Percentiles rank a stretch among this genome's conserved stretches.
These are phyloP conservation scores for Heterohyrax brucei DNA, from an alignment of 2,797 vertebrate genomes.

Conservation along the genomic window DNA sequence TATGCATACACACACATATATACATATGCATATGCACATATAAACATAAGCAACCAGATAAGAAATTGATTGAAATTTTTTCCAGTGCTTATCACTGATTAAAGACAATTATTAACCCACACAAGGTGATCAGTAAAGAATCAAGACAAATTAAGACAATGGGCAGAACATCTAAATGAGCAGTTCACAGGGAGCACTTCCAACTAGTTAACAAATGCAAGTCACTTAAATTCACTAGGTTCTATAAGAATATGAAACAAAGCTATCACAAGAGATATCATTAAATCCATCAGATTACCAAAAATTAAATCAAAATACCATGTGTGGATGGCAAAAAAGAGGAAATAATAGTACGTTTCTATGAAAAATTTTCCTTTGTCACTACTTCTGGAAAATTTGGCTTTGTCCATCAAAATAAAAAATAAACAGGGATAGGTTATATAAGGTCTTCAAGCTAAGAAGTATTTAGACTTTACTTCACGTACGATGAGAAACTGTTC, in stretches of 20 bases:
- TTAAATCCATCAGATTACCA: not conserved
- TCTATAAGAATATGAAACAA: not conserved
- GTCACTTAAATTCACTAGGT: not conserved
- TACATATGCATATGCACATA: no score
- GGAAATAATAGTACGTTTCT: not conserved
- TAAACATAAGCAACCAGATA: not conserved
- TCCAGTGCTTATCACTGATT: not conserved
- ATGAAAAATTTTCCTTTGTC: slow-evolving; percentile 7
- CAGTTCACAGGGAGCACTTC: not conserved
- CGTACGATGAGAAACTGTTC: no score
- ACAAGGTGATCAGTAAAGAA: not conserved
- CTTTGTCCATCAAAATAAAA: slow-evolving; percentile 61
- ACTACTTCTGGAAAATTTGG: not conserved
- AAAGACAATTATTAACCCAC: not conserved
- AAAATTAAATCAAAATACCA: not conserved
- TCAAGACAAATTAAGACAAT: not conserved
- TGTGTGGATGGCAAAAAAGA: not conserved
- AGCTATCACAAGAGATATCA: not conserved
- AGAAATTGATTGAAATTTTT: not conserved
- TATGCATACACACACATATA: no score
- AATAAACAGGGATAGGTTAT: not conserved
- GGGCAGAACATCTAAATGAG: not conserved
- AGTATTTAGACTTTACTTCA: no score
- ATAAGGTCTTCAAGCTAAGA: no score
- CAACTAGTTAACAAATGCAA: not conserved